phyloP scores from a whole-genome alignment of 2,797 vertebrate species.

The Coluber constrictor region DNA sequence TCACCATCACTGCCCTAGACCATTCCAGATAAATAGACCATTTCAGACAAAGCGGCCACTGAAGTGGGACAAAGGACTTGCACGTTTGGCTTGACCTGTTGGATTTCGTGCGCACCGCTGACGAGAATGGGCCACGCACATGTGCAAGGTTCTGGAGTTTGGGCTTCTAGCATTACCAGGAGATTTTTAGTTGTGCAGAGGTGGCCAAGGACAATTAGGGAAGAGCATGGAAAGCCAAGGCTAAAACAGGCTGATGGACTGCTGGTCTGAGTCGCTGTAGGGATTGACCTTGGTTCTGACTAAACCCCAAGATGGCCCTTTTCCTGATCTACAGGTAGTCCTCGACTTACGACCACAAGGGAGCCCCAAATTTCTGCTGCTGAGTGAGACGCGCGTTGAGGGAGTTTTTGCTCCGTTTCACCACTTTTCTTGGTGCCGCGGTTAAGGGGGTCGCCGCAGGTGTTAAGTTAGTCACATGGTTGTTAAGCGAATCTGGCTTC shows the following conservation, averaged over 20 bases:
- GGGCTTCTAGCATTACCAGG: not conserved
- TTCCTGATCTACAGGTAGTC: not conserved
- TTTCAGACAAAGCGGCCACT: not conserved
- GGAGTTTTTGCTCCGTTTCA: too few species aligned
- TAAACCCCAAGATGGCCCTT: not conserved
- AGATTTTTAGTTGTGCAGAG: not conserved
- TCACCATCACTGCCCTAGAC: too few species aligned
- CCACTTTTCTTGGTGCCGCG: too few species aligned
- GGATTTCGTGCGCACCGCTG: not conserved
- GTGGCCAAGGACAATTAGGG: not conserved
- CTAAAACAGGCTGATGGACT: not conserved
- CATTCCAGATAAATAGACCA: too few species aligned
- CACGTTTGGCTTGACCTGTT: too few species aligned
- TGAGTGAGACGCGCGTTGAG: fast-evolving
- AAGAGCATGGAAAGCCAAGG: not conserved
- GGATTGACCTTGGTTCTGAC: too few species aligned
- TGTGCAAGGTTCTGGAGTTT: not conserved
- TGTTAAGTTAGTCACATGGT: too few species aligned
- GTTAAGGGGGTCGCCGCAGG: too few species aligned
- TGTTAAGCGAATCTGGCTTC: too few species aligned
- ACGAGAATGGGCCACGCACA: too few species aligned
- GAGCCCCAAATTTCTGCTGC: too few species aligned
- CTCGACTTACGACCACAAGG: not conserved
- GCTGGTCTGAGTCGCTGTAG: not conserved
- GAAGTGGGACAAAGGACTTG: not conserved